Evolutionary conservation across 2,113 vertebrate genomes (phyloP), one percentile per base, ranked within the genome.

Genomic region (Oreotrochilus melanogaster): DNA sequence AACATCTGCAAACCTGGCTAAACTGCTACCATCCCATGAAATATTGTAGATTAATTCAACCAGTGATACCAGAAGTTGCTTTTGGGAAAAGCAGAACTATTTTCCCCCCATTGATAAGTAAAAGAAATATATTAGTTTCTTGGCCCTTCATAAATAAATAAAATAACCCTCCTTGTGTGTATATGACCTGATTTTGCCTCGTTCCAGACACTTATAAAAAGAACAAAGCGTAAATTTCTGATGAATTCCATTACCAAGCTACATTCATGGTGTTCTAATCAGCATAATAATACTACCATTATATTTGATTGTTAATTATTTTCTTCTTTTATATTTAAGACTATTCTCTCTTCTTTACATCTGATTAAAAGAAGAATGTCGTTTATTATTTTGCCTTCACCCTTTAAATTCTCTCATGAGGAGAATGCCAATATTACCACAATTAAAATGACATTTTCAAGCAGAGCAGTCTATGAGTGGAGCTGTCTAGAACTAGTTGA

Each of bases 221-320:
- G 37, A 91, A 69, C 84, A 73, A 18, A 54, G 16, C 1, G 1
- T 39, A 31, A 65, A 78, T 86, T 79, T 86, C 47, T 92, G 25
- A 79, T 58, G 6, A 72, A 83, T 83, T 91, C 42, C 13, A 70
- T 8, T 62, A 58, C 25, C 10, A 54, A 88, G 22, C 4, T 70
- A 35, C 9, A 82, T 60, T 91, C 56, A 45, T n/a, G 6, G 3
- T 73, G 30, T 70, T 45, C 48, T 88, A 82, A 88, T 85, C 58
- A 95, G 16, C 81, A 79, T 88, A 87, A 79, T 14, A 89, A 95
- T 76, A 37, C 28, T n/a, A 50, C 82, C 7, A 79, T 78, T 89
- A 62, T 58, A 79, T 54, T 50, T 93, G 56, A 84, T 74, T 71
- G 10, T 27, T 88, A 91, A 93, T 95, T 83, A 64, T 83, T 95